Evolutionary conservation across 2,113 vertebrate species (phyloP), one percentile per base, ranked within the genome.

Genomic region (Chloropsis hardwickii): DNA sequence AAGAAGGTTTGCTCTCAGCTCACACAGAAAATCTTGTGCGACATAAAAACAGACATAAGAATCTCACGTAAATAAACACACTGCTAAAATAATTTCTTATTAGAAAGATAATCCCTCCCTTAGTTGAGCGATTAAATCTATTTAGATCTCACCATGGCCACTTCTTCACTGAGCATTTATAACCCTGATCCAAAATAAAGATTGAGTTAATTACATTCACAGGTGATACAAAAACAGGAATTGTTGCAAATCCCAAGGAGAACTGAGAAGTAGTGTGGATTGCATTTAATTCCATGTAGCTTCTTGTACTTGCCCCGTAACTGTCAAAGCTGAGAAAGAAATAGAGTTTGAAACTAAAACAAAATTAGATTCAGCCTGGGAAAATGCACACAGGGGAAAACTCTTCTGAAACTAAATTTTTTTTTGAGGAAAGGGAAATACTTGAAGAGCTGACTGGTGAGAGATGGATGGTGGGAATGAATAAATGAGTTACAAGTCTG

Each of bases 171-270:
- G 72, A 91, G 81, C 37, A 79, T 86, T 90, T 92, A 79, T 62
- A 96, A 93, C 90, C 82, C 94, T 92, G 87, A 92, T 97, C 77
- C 73, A 80, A 79, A 95, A 91, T 83, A 94, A 97, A 96, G 89
- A 97, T 42, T 45, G 60, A 81, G 57, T 67, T 97, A 96, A 97
- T 98, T 97, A 94, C 77, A 95, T 97, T 92, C 94, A 86, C 84
- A 97, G 95, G 96, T 97, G 95, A 96, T 95, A 95, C 80, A 93
- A 96, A 95, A 88, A 80, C 69, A 93, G 91, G 82, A 97, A 82
- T 51, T 92, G 92, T 71, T 95, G 81, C 77, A 96, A 98, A 95
- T 96, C 94, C 91, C 94, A 95, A 94, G 82, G 95, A 97, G 89
- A 97, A 96, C 57, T 95, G 88, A 95, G 89, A 97, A 96, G 92